Conservation (phyloP, 2,888 invertebrate species). For the Drosophila kuntzei region DNA sequence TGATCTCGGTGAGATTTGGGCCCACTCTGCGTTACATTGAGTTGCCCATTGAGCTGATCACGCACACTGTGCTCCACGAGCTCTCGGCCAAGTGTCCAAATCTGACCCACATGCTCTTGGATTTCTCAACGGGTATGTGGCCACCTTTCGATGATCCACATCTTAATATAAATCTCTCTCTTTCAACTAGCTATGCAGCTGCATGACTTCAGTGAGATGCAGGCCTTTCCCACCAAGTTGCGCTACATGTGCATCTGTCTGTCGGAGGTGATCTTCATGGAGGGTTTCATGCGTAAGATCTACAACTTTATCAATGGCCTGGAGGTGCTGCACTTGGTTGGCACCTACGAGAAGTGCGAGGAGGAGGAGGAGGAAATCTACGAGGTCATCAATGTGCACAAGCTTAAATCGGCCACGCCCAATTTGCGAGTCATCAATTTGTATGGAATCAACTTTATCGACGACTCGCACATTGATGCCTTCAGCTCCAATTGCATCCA, state of each 20-base stretch:
- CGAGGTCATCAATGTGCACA: constrained; percentile 99
- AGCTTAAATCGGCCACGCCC: constrained; percentile 98
- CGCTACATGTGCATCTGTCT: constrained; percentile 98
- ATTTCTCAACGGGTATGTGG: constrained; percentile 93
- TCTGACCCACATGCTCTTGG: constrained; percentile 97
- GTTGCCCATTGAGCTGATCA: constrained; percentile 97
- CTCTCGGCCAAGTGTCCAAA: constrained; percentile 98
- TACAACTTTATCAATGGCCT: constrained; percentile 99
- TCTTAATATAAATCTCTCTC: not conserved
- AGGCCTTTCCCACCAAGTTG: constrained; percentile 98
- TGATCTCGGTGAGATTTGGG: constrained; percentile 95
- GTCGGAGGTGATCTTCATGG: constrained; percentile 99
- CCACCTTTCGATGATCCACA: too few relatives aligned
- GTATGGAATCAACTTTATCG: constrained; percentile 99
- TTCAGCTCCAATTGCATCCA: constrained; percentile 98
- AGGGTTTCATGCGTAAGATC: constrained; percentile 99
- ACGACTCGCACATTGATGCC: constrained; percentile 99
- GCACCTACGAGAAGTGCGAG: constrained; percentile 98
- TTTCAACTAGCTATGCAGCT: constrained; percentile 94
- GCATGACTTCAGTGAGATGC: constrained; percentile 99
- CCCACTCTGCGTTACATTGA: constrained; percentile 96
- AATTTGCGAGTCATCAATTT: constrained; percentile 98
- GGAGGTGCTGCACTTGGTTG: constrained; percentile 97
- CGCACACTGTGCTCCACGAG: constrained; percentile 98
- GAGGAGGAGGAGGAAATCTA: constrained; percentile 99